Conservation (phyloP, 2,888 invertebrate species). For the Cerastoderma edule region DNA sequence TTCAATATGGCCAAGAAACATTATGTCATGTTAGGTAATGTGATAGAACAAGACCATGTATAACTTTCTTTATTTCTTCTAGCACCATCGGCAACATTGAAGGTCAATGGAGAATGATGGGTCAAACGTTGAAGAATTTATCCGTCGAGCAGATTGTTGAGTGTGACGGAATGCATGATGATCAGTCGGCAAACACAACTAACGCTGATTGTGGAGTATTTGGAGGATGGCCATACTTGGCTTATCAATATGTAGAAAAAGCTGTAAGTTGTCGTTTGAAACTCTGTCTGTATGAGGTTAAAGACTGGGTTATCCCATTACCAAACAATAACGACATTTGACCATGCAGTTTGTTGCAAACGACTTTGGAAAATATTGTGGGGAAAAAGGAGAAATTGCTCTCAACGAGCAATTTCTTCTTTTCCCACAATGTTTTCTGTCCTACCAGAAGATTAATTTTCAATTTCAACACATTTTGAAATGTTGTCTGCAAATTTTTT, state of each 20-base stretch:
- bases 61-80: conserved; percentile 19
- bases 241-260: conserved; percentile 75
- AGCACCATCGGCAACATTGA: conserved; percentile 76
- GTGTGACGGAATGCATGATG: conserved; percentile 74
- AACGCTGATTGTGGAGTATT: conserved; percentile 80
- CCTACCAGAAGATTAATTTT: too few relatives aligned
- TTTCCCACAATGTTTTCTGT: conserved; percentile 2
- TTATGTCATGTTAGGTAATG: too few relatives aligned
- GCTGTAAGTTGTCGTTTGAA: conserved; percentile 61
- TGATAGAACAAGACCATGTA: too few relatives aligned
- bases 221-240: conserved; percentile 80
- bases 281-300: neutral
- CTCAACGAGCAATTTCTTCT: conserved; percentile 2
- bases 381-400: conserved; percentile 9
- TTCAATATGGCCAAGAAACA: too few relatives aligned
- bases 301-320: neutral
- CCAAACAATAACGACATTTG: neutral
- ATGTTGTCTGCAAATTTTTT: too few relatives aligned
- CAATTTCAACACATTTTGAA: too few relatives aligned
- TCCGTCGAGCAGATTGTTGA: conserved; percentile 80
- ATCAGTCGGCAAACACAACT: conserved; percentile 29
- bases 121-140: conserved; percentile 72
- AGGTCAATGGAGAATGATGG: conserved; percentile 73
- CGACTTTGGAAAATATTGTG: neutral
- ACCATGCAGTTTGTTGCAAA: neutral